Base-by-base conservation (phyloP, 2,888 invertebrate species). In the Lycocerus yunnanus region DNA sequence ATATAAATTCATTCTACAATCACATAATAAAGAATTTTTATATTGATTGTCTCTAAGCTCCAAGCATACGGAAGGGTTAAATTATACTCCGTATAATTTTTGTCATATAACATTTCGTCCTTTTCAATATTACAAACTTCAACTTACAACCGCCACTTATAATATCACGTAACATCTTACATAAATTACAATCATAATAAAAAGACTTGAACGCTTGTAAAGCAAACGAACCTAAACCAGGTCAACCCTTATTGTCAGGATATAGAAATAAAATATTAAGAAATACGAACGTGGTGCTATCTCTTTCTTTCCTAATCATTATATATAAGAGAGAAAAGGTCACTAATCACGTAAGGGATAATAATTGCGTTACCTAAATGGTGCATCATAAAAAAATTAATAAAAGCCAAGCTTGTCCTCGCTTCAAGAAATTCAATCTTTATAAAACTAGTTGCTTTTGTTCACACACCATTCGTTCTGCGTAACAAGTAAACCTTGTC, bases 391-490 rank as follows among this genome's bases (percentile, higher is more conserved):
- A 75, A 75, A 72, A 71, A 74, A 70, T 75, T 72, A 75, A 72
- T 72, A 75, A 71, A 71, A 71, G 69, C 67, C 14, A 18, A 68
- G 68, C 74, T 68, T 69, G 74, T 75, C 74, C 72, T 75, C 66
- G 75, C 72, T 71, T 60, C 58, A 72, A 43, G 75, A 72, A 75
- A 75, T 72, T 66, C 69, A 69, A 72, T 75, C 75, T 43, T 75
- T 75, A 72, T 72, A 75, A 75, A 75, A 75, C 75, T 75, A 69
- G 75, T 75, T 67, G 61, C 72, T 70, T 75, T 75, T 75, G 75
- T 75, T 74, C 59, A 63, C 63, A 71, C 69, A 43, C 67, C 66
- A 21, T 71, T 66, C 71, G 71, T 66, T 71, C 58, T 66, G 60
- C 61, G 66, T 67, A 16, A 58, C 68, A 71, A 74, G 71, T 60